These are phyloP conservation scores for Callipepla squamata DNA, from an alignment of 2,113 vertebrate species.

Conservation along the genomic window DNA sequence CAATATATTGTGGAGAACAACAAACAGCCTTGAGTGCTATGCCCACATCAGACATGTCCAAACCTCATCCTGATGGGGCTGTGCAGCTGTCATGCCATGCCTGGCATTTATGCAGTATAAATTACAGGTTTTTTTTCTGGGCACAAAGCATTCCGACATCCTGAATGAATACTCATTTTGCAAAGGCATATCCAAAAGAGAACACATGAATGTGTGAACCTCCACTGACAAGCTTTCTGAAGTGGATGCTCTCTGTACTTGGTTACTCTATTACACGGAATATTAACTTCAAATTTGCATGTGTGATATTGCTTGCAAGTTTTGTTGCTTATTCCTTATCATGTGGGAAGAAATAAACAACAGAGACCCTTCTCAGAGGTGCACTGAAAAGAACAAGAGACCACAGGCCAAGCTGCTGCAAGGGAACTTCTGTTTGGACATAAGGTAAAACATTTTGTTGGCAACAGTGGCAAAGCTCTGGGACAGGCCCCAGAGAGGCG, in stretches of 20 bases:
- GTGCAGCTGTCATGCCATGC: rapidly evolving
- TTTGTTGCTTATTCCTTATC: background rate
- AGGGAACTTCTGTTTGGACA: background rate
- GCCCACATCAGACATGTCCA: background rate
- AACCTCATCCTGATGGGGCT: background rate
- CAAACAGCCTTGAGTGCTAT: background rate
- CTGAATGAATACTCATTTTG: background rate
- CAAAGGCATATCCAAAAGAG: background rate
- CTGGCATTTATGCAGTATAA: background rate
- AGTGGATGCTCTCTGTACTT: background rate
- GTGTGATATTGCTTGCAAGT: background rate
- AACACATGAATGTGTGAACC: background rate
- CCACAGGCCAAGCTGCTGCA: background rate
- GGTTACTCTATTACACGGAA: background rate
- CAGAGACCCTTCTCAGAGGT: background rate
- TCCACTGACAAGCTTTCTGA: background rate
- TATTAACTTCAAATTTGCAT: background rate
- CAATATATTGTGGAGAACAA: background rate
- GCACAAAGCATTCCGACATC: background rate
- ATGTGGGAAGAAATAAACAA: background rate
- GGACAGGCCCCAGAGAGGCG: background rate
- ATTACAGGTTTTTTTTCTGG: background rate
- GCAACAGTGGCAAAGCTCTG: background rate
- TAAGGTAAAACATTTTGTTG: background rate
- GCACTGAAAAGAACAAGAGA: background rate